A percentile compares a stretch with the other conserved stretches of the same genome.
Evolutionary conservation across 2,888 invertebrate genomes (phyloP).

Genomic region (Ceriagrion tenellum): DNA sequence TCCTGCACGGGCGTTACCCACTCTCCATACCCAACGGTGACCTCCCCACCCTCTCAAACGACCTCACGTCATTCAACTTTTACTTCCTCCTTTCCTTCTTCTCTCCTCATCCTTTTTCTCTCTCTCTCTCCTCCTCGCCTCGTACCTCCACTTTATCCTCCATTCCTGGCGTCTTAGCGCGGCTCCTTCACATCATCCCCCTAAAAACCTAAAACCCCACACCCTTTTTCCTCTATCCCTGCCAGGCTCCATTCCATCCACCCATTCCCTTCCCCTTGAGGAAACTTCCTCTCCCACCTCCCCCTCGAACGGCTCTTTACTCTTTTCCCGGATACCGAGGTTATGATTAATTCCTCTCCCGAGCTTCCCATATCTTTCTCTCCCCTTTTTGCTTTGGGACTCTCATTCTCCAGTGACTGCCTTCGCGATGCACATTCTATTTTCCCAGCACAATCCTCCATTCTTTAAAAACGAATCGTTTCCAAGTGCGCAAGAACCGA

Average conservation of each 20-base stretch:
- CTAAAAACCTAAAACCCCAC: neutral
- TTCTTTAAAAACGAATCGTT: neutral
- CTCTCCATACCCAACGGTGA: conserved; percentile 19
- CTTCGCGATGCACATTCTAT: neutral
- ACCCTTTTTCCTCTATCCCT: neutral
- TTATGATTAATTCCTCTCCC: neutral
- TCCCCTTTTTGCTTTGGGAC: neutral
- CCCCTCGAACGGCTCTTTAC: neutral
- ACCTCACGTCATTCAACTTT: conserved; percentile 67
- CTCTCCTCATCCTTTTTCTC: neutral
- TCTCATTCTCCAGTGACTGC: neutral
- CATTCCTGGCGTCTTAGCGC: conserved; percentile 36
- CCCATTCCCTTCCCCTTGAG: neutral
- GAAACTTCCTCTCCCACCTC: neutral
- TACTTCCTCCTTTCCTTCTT: conserved; percentile 8
- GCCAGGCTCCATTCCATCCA: neutral
- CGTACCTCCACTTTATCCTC: conserved; percentile 50
- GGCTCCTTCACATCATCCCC: neutral
- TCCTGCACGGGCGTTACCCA: neutral
- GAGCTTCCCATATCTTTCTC: neutral
- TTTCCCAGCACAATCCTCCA: neutral
- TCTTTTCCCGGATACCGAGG: neutral
- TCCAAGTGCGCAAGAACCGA: neutral
- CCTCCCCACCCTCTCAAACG: conserved; percentile 42
- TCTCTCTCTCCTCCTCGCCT: neutral